Percentiles rank a stretch among this genome's conserved stretches.
Evolutionary conservation across 2,797 vertebrate genomes (phyloP).

Genomic region (Xenopus petersii): DNA sequence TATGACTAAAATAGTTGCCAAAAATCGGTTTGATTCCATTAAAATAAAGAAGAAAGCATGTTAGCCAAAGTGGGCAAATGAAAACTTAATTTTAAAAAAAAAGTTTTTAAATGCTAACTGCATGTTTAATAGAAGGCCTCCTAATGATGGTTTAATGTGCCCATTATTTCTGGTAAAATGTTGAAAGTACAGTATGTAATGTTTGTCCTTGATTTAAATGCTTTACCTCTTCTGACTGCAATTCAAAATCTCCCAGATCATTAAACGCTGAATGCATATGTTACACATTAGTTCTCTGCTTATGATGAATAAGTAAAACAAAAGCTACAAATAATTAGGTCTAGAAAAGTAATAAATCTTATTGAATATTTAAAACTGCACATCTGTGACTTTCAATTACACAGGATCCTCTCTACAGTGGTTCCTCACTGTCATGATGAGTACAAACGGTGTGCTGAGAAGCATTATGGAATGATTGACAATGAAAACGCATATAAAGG

Average conservation of each 20-base stretch:
- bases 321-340: slow-evolving; percentile 34
- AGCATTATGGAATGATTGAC: too few species aligned
- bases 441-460: too few species aligned
- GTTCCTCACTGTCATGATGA: too few species aligned
- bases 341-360: slow-evolving; percentile 46
- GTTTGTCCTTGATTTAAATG: slow-evolving; percentile 28
- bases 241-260: slow-evolving; percentile 21
- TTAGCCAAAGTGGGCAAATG: background rate
- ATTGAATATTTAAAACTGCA: slow-evolving; percentile 52
- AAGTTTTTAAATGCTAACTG: background rate
- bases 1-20: background rate
- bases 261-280: slow-evolving; percentile 37
- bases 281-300: slow-evolving; percentile 18
- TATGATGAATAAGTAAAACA: slow-evolving; percentile 26
- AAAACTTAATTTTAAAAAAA: slow-evolving; percentile 7
- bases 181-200: slow-evolving; percentile 14
- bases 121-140: background rate
- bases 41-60: background rate
- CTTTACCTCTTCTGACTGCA: slow-evolving; percentile 14
- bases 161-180: slow-evolving; percentile 25
- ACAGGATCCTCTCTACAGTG: too few species aligned
- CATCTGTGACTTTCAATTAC: too few species aligned
- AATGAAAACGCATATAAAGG: too few species aligned
- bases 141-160: slow-evolving; percentile 30
- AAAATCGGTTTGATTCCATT: background rate